Percentiles rank a stretch among this genome's conserved stretches.
These are phyloP conservation scores for Oryzias sinensis DNA, from an alignment of 2,797 vertebrate species.

Conservation along the genomic window DNA sequence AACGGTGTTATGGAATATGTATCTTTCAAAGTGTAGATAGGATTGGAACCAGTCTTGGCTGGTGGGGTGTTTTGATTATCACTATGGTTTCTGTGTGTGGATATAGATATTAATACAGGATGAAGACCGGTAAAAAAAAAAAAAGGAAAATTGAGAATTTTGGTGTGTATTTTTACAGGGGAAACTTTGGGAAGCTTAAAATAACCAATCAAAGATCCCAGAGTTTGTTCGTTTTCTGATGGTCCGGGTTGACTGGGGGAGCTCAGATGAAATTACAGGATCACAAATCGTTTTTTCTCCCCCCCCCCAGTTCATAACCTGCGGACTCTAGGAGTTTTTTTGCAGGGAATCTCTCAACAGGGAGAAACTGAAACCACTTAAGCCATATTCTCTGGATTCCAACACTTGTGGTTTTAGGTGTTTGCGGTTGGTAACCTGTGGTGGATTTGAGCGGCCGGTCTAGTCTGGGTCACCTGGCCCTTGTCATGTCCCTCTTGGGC, in stretches of 20 bases:
- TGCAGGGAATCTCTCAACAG: conserved; percentile 64
- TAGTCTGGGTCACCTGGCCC: conserved; percentile 18
- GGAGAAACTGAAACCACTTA: conserved; percentile 66
- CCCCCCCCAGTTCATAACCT: conserved; percentile 1
- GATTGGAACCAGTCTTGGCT: conserved; percentile 56
- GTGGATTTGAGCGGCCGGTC: conserved; percentile 21
- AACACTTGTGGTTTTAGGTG: conserved; percentile 54
- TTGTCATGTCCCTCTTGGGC: conserved; percentile 30
- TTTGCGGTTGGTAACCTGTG: conserved; percentile 30
- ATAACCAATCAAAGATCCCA: too few relatives aligned
- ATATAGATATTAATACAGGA: conserved; percentile 50
- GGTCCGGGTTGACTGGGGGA: too few relatives aligned
- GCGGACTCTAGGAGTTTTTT: conserved; percentile 48
- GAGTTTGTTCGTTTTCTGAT: too few relatives aligned
- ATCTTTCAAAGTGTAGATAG: conserved; percentile 64
- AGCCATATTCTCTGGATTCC: conserved; percentile 78
- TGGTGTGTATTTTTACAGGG: conserved; percentile 11
- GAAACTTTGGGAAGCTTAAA: too few relatives aligned
- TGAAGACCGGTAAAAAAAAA: conserved; percentile 42
- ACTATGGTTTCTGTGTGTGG: conserved; percentile 59
- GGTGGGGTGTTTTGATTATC: conserved; percentile 55
- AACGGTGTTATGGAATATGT: conserved; percentile 58
- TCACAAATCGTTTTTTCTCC: background rate
- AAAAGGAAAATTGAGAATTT: too few relatives aligned
- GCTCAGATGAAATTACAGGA: too few relatives aligned